Conservation (phyloP, 2,888 invertebrate species). For the Horisme vitalbata region DNA sequence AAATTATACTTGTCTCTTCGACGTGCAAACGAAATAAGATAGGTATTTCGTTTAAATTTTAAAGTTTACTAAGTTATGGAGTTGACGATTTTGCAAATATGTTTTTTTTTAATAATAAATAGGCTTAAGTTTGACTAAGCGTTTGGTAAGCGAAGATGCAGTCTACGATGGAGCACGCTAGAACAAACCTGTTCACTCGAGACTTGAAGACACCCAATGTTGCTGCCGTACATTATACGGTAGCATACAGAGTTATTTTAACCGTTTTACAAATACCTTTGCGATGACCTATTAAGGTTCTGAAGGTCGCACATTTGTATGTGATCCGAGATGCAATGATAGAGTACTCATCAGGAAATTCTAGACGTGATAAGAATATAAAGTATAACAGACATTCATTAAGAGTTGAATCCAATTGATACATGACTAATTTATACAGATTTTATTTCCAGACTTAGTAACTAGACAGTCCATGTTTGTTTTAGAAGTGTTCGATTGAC, state of each 20-base stretch:
- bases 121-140: no score
- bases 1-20: no score
- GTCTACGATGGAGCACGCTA: no score
- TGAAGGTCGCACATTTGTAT: slow-evolving; percentile 49
- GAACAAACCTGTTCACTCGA: no score
- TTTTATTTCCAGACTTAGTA: slow-evolving; percentile 5
- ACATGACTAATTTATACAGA: slow-evolving; percentile 22
- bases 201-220: no score
- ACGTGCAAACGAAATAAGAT: no score
- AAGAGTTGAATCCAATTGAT: slow-evolving; percentile 33
- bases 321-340: slow-evolving; percentile 47
- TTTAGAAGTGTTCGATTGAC: slow-evolving; percentile 10
- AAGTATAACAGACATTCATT: slow-evolving; percentile 34
- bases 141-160: no score
- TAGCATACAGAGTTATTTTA: background rate
- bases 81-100: no score
- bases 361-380: slow-evolving; percentile 53
- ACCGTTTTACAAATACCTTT: slow-evolving; percentile 11
- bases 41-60: no score
- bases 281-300: slow-evolving; percentile 31
- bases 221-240: no score
- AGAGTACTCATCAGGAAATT: slow-evolving; percentile 52
- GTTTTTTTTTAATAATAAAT: no score
- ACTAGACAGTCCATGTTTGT: slow-evolving; percentile 12
- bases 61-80: no score